Base-by-base conservation (phyloP, 2,888 invertebrate genomes). In the Heliothis peltigera region DNA sequence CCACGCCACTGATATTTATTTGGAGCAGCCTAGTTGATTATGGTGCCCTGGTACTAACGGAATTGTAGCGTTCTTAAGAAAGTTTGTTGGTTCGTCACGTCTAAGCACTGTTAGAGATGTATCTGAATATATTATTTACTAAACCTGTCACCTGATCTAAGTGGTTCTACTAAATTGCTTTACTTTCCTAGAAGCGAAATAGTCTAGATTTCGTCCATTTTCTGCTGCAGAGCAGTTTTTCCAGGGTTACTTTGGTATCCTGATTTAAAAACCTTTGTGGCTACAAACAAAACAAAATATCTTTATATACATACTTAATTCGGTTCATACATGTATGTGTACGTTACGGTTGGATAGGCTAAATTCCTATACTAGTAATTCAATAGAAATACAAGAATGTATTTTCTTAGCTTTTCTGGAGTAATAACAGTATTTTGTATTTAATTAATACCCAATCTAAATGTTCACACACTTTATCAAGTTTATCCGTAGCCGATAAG, bases 1-100 rank as follows among this genome's bases (percentile, higher is more conserved):
- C 70, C 85, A 80, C 85, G 82, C 75, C 72, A 76, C 77, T 74
- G 74, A 74, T 77, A 78, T 79, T 77, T 78, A 79, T 75, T 79
- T 81, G 66, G 79, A 76, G 81, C 81, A 79, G 59, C 66, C 60
- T 62, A 62, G 54, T 72, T 72, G 63, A 70, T 75, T 75, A 80
- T 75, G 69, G 64, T 65, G 61, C 49, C 65, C 70, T 78, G 72
- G 79, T 75, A 61, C 56, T 71, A 64, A 72, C 64, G 71, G 71
- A 64, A 54, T 70, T 47, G 28, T 21, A 51, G 64, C 70, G 32
- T 53, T 70, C 42, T 44, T 42, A 54, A 64, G 71, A 73, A 76
- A 76, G 72, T 60, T 35, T 10, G 32, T 56, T 69, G 49, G 42
- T 69, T 58, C 52, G 12, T 58, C 19, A 39, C n/a, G 39, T 39